Conservation (phyloP, 2,113 vertebrate genomes). For the Ivindomyrus marchei region DNA sequence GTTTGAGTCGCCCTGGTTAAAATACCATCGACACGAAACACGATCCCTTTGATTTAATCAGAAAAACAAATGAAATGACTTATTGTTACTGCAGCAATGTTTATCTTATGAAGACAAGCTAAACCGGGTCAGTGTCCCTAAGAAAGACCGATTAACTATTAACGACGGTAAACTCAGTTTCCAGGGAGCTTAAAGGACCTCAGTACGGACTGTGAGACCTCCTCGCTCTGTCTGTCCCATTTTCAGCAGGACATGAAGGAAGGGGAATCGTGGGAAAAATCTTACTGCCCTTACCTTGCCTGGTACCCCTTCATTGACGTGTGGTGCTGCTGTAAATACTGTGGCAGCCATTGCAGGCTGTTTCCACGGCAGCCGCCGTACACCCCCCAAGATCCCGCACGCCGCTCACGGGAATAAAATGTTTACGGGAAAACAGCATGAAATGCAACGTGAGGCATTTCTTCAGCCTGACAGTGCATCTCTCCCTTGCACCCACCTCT, state of each 20-base stretch:
- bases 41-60: background rate
- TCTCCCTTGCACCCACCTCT: background rate
- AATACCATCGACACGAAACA: background rate
- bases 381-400: background rate
- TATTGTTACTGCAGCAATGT: background rate
- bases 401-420: background rate
- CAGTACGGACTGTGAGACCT: background rate
- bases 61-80: background rate
- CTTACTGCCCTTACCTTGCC: background rate
- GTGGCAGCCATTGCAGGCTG: background rate
- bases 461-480: background rate
- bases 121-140: background rate
- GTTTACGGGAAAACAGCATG: background rate
- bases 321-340: background rate
- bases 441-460: background rate
- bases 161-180: background rate
- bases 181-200: background rate
- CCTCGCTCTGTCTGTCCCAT: background rate
- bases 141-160: slow-evolving; percentile 1
- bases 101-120: background rate
- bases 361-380: background rate
- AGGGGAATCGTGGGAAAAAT: background rate
- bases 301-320: background rate
- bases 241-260: background rate
- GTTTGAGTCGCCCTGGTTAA: background rate